These are phyloP conservation scores for Eidolon dupreanum DNA, from an alignment of 2,797 vertebrate genomes.

Conservation along the genomic window DNA sequence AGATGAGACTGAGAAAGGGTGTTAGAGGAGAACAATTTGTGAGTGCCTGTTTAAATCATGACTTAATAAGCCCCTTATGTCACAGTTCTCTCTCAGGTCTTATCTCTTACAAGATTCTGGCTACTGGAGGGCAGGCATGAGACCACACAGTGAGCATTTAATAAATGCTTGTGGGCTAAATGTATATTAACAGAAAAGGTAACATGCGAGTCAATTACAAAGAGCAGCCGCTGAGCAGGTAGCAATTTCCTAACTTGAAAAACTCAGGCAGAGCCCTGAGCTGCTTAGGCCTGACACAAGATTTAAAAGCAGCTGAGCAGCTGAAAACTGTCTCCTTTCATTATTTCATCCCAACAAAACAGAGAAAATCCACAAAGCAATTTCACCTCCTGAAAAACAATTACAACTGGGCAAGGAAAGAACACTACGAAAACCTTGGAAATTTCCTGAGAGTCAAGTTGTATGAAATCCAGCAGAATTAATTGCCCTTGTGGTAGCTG, in stretches of 20 bases:
- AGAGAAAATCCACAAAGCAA: conserved; percentile 32
- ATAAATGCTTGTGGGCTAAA: not conserved
- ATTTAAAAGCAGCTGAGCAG: not conserved
- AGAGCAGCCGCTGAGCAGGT: not conserved
- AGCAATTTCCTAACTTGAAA: not conserved
- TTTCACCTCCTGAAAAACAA: conserved; percentile 49
- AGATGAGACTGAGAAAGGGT: not conserved
- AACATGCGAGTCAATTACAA: not conserved
- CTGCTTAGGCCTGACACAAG: not conserved
- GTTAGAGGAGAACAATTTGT: not conserved
- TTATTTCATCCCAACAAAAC: conserved; percentile 23
- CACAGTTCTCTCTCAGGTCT: not conserved
- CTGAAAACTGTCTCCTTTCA: not conserved
- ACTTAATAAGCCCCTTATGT: not conserved
- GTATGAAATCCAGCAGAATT: conserved; percentile 16
- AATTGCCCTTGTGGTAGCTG: not conserved
- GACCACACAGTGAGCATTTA: not conserved
- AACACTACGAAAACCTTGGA: conserved; percentile 18
- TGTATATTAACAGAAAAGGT: not conserved
- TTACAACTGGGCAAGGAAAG: not conserved
- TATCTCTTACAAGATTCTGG: not conserved
- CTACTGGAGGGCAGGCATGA: not conserved
- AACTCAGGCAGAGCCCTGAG: not conserved
- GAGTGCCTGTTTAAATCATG: not conserved
- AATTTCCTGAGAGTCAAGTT: conserved; percentile 37